A percentile compares a stretch with the other conserved stretches of the same genome.
Conservation (phyloP, 2,888 invertebrate genomes). For the Troides aeacus region DNA sequence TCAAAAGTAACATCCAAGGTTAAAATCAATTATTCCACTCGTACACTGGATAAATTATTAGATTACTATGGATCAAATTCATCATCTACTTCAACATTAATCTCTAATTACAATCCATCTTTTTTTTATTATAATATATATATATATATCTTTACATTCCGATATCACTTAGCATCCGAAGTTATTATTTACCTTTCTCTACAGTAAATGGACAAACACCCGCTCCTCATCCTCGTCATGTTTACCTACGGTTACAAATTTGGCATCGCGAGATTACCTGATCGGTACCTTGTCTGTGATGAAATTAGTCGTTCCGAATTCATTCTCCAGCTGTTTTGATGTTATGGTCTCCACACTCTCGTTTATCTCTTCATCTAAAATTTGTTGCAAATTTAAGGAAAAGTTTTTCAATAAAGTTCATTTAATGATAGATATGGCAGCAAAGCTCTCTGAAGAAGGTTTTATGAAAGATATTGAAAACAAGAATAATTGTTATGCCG, state of each 20-base stretch:
- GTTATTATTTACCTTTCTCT: conserved; percentile 52
- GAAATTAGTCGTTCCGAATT: conserved; percentile 17
- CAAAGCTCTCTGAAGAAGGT: no score
- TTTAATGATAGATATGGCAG: neutral
- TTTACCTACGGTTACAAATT: conserved; percentile 54
- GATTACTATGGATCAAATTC: conserved; percentile 59
- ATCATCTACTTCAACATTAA: conserved; percentile 60
- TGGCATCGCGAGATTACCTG: conserved; percentile 67
- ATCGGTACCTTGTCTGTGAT: conserved; percentile 33
- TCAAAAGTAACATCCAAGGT: conserved; percentile 41
- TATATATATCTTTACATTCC: conserved; percentile 31
- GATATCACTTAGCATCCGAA: conserved; percentile 49
- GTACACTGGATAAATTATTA: conserved; percentile 43
- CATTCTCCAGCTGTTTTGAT: conserved; percentile 34
- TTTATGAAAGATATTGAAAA: no score
- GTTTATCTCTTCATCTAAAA: conserved; percentile 69
- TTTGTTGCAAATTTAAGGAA: conserved; percentile 24
- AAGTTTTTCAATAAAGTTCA: neutral
- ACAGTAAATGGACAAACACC: conserved; percentile 78
- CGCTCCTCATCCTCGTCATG: conserved; percentile 58
- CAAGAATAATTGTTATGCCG: no score
- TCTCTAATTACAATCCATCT: conserved; percentile 36
- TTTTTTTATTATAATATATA: conserved; percentile 17
- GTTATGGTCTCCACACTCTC: conserved; percentile 45
- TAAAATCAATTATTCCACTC: conserved; percentile 40